Base-by-base conservation (phyloP, 1,140 invertebrate genomes). In the Thereuonema tuberculata region DNA sequence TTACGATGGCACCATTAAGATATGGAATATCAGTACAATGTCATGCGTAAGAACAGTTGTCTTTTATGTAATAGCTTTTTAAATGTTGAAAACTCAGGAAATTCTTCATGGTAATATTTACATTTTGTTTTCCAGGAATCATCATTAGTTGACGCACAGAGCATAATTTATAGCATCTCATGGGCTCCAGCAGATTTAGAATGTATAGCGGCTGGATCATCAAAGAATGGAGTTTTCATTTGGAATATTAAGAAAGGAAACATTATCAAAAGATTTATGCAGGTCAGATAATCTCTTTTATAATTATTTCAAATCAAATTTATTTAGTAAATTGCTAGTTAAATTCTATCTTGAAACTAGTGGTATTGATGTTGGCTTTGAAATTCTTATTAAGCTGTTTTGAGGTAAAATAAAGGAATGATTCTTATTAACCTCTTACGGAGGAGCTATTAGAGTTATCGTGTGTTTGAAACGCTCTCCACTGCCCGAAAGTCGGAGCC, bases 1-100 rank as follows among this genome's bases (percentile, higher is more conserved):
- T 61, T 78, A 75, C 72, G 76, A 78, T 67, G 76, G 76, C 0
- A 76, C 74, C 24, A 68, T 78, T 3, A 77, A 77, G 69, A 64
- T 77, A 1, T 78, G 76, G 76, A 70, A 74, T 62, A 68, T 76
- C n/a, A 70, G 68, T 37, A 69, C 72, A 14, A 65, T 76, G 65
- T 67, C 65, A 54, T 65, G 68, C 53, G 72, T 74, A 63, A 71
- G 69, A 66, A 53, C 58, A 50, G 52, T 59, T 58, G n/a, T 31
- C 26, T 59, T 17, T n/a, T 20, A 1, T 26, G 26, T 21, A 29
- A 50, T 15, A 20, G 20, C 26, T 43, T 43, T 43, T 43, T n/a
- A 43, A 12, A 9, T 43, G 9, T 43, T 43, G 37, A 43, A 43
- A 9, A n/a, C n/a, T n/a, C n/a, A n/a, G n/a, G n/a, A n/a, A n/a